Conservation (phyloP, 2,888 invertebrate genomes). For the Neoaliturus tenellus region DNA sequence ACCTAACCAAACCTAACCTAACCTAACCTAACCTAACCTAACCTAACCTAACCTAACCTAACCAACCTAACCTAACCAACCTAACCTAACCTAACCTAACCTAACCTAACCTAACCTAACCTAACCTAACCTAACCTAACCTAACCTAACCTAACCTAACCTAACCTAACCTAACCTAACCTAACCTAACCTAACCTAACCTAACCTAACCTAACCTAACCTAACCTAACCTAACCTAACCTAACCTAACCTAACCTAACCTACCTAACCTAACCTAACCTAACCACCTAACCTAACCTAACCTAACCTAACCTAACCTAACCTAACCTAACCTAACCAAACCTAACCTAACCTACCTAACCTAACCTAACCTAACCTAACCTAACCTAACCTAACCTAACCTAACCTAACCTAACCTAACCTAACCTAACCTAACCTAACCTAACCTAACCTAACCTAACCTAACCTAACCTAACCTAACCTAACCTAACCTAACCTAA, state of each 20-base stretch:
- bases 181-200: not conserved
- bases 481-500: slow-evolving; percentile 60
- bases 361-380: slow-evolving; percentile 51
- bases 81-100: slow-evolving; percentile 65
- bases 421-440: slow-evolving; percentile 56
- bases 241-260: slow-evolving; percentile 53
- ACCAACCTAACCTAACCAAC: slow-evolving; percentile 66
- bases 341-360: slow-evolving; percentile 60
- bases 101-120: slow-evolving; percentile 24
- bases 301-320: slow-evolving; percentile 59
- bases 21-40: slow-evolving; percentile 66
- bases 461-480: slow-evolving; percentile 60
- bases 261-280: no score
- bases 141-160: slow-evolving; percentile 30
- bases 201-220: slow-evolving; percentile 38
- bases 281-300: slow-evolving; percentile 58
- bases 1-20: slow-evolving; percentile 65
- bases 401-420: slow-evolving; percentile 57
- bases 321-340: slow-evolving; percentile 60
- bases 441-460: slow-evolving; percentile 59
- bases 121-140: slow-evolving; percentile 53
- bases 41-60: slow-evolving; percentile 67
- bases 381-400: slow-evolving; percentile 50
- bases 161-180: not conserved
- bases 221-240: slow-evolving; percentile 56